Base-by-base conservation (phyloP, 2,888 invertebrate species). In the Agrochola macilenta region DNA sequence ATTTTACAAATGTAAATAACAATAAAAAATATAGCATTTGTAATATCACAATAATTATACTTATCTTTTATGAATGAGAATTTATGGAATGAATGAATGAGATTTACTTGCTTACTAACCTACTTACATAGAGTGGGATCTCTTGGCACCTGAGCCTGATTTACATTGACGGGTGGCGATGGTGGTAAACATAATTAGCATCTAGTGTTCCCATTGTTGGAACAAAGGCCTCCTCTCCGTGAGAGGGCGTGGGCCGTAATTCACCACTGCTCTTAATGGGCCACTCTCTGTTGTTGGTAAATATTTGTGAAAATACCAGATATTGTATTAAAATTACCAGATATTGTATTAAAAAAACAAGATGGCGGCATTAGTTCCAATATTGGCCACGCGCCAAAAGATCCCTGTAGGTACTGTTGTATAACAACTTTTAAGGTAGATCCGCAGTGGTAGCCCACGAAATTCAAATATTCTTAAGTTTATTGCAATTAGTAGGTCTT, bases 31-130 rank as follows among this genome's bases (percentile, higher is more conserved):
- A 65, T 70, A 60, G 8, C 78, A 54, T 61, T 35, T 70, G 23
- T 79, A 54, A 35, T 78, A 79, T 79, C 71, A 79, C 78, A 78
- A 70, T 54, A 52, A 23, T 60, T 60, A 43, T 30, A 30, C 78
- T 69, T 57, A 77, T n/a, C 1, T 35, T 58, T 3, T 30, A 72
- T 23, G 71, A 23, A 70, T 70, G 73, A 39, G 11, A 70, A 20
- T 64, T 30, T 23, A 71, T 70, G 71, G 73, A 73, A 73, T 73
- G 72, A 72, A 52, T 69, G 23, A 39, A 17, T 69, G 57, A 39
- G 23, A 69, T 52, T 69, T 35, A 35, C 11, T 46, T 64, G 26
- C 20, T 35, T 52, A 52, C 20, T n/a, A n/a, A 20, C 17, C 5
- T 35, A 71, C 12, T 12, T 43, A 26, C 8, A 60, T 60, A 17